phyloP scores from a whole-genome alignment of 1,140 invertebrate species.

The Atta texana region DNA sequence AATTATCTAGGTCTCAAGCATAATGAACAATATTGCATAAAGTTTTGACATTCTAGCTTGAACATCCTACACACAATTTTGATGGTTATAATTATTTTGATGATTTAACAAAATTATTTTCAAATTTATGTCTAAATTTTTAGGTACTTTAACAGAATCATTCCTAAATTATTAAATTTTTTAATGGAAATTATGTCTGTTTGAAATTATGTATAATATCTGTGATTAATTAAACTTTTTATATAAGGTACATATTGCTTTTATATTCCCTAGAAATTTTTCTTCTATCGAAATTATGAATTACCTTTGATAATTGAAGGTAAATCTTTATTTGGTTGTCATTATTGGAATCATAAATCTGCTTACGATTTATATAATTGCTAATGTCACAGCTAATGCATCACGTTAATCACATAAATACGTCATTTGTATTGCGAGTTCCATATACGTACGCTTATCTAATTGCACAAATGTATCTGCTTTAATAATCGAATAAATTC shows the following conservation, averaged over 20 bases:
- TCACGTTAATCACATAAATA: constrained; percentile 10
- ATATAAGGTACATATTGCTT: neutral
- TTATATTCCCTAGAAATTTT: neutral
- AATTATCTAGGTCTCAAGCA: too few species aligned
- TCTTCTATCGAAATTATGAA: neutral
- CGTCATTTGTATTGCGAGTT: constrained; percentile 6
- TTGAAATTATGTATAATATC: neutral
- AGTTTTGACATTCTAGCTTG: too few species aligned
- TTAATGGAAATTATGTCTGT: neutral
- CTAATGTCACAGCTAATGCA: neutral
- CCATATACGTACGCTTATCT: neutral
- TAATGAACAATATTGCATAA: too few species aligned
- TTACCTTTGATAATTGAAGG: neutral
- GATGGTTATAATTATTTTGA: too few species aligned
- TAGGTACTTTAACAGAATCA: too few species aligned
- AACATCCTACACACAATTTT: too few species aligned
- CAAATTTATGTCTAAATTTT: too few species aligned
- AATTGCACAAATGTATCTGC: constrained; percentile 17
- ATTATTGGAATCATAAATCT: neutral
- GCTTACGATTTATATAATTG: neutral
- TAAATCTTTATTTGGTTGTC: neutral
- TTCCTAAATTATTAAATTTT: neutral
- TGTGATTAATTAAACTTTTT: neutral
- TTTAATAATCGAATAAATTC: constrained; percentile 48
- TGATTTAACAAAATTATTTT: too few species aligned